Evolutionary conservation across 64 coral and sea anemone species (phyloP), one percentile per base, ranked within the genome.

Genomic region (Pachyseris speciosa): DNA sequence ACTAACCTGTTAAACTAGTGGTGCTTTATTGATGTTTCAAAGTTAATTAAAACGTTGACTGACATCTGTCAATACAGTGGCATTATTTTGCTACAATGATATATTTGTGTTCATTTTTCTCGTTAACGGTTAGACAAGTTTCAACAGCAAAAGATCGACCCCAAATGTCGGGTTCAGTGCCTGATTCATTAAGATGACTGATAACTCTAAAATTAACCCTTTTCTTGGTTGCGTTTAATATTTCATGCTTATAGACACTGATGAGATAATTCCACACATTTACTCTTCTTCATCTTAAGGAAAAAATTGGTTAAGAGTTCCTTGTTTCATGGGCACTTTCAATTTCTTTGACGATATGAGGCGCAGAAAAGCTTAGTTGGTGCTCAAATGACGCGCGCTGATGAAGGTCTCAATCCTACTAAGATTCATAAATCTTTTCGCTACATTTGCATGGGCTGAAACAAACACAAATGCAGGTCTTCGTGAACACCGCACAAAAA

Each of bases 311-410:
- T 37, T 36, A 38, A 53, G 12, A 32, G 12, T 37, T 37, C 4
- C 11, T 33, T 34, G 5, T 12, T 69, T 30, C 16, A 3, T 58
- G 39, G 37, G 2, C 3, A 26, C 10, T 48, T 4, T 3, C 24
- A 25, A 45, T 52, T 26, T 77, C n/a, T 16, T 29, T 22, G 19
- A 36, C 15, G 11, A 15, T 17, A 22, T 29, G 9, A 16, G 19
- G 19, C 48, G 32, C 2, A 19, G 20, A 81, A 22, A 81, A 61
- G 77, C 7, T 60, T 32, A 39, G 31, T 63, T 61, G 11, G 19
- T 81, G 30, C 40, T 81, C 53, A 81, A 26, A 81, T 81, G 77
- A 81, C 30, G 53, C 37, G 55, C 16, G 77, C 77, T 39, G 7
- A 81, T 81, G 77, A 81, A 81, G 51, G 13, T 61, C 33, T 58